A percentile compares a stretch with the other conserved stretches of the same genome.
These are phyloP conservation scores for Serinus canaria DNA, from an alignment of 2,113 vertebrate species.

Conservation along the genomic window DNA sequence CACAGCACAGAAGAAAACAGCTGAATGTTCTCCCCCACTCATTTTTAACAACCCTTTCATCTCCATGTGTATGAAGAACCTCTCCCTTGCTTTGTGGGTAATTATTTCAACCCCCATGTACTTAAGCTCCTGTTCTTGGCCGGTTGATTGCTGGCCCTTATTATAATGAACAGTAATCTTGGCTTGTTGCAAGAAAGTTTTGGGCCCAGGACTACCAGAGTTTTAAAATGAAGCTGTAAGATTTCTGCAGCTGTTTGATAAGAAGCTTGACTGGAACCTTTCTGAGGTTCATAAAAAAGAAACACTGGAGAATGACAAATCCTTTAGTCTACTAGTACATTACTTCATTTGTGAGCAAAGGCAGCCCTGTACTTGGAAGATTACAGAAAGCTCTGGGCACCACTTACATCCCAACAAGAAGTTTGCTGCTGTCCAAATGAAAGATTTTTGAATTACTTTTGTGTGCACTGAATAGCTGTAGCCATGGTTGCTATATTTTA, in stretches of 20 bases:
- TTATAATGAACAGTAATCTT: background rate
- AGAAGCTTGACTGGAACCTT: slow-evolving; percentile 14
- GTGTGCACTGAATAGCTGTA: background rate
- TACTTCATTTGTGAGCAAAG: background rate
- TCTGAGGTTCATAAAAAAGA: slow-evolving; percentile 11
- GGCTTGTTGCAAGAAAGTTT: background rate
- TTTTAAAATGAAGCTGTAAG: background rate
- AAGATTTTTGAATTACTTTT: background rate
- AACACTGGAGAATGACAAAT: slow-evolving; percentile 43
- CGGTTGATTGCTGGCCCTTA: background rate
- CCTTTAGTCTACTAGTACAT: background rate
- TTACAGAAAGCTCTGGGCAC: slow-evolving; percentile 1
- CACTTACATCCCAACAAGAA: background rate
- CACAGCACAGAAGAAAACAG: background rate
- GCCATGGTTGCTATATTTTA: background rate
- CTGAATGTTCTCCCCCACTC: background rate
- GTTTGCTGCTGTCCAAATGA: slow-evolving; percentile 8
- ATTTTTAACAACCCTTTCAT: background rate
- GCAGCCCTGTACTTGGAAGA: background rate
- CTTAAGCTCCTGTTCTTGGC: background rate
- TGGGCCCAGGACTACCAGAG: background rate
- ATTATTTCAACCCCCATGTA: background rate
- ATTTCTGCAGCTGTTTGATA: slow-evolving; percentile 51
- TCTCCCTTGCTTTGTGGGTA: background rate
- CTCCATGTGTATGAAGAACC: background rate